phyloP scores from a whole-genome alignment of 2,888 invertebrate genomes.

The Hypsopygia costalis region DNA sequence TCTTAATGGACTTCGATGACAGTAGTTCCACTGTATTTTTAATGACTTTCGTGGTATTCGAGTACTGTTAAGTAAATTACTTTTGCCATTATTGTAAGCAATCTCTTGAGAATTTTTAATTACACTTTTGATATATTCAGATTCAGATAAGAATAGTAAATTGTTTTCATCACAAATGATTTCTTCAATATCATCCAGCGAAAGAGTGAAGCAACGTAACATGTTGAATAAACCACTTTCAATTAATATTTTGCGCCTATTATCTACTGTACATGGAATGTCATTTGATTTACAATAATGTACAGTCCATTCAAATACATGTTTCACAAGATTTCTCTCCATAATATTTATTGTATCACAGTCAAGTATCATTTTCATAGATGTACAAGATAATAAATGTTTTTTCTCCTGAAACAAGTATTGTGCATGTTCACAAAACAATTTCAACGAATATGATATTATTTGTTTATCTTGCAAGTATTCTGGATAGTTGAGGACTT shows the following conservation, averaged over 20 bases:
- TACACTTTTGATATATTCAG: conserved; percentile 32
- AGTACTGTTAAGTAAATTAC: conserved; percentile 20
- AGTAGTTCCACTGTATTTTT: conserved; percentile 58
- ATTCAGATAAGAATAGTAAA: conserved; percentile 52
- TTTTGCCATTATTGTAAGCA: conserved; percentile 21
- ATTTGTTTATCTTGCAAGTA: conserved; percentile 77
- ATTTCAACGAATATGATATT: conserved; percentile 71
- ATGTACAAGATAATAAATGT: conserved; percentile 66
- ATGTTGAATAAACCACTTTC: conserved; percentile 62
- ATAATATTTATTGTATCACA: conserved; percentile 71
- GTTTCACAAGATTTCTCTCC: conserved; percentile 75
- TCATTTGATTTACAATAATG: conserved; percentile 70
- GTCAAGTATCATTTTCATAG: conserved; percentile 71
- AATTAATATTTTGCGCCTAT: conserved; percentile 60
- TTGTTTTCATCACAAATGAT: conserved; percentile 47
- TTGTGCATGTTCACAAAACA: conserved; percentile 78
- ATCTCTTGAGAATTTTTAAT: conserved; percentile 26
- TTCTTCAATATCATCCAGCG: conserved; percentile 57
- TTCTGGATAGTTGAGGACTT: conserved; percentile 82
- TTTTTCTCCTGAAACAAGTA: conserved; percentile 74
- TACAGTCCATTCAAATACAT: conserved; percentile 78
- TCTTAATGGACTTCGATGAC: conserved; percentile 58
- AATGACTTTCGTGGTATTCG: conserved; percentile 44
- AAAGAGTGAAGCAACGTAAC: conserved; percentile 63
- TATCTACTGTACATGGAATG: conserved; percentile 53